phyloP scores from a whole-genome alignment of 2,888 invertebrate species.

The Pachymerium ferrugineum region DNA sequence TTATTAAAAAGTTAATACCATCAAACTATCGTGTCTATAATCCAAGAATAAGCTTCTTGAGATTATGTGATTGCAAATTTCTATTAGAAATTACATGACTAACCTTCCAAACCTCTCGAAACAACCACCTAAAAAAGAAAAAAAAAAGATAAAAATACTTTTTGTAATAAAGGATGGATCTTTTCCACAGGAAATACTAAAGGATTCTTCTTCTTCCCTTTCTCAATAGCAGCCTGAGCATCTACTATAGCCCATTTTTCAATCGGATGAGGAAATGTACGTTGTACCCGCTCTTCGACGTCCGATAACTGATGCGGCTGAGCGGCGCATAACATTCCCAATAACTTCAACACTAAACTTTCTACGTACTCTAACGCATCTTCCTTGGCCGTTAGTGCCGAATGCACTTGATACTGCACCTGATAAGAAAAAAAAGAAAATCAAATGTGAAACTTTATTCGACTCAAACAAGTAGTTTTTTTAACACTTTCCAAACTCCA shows the following conservation, averaged over 20 bases:
- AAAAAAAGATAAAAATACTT: conserved; percentile 50
- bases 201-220: conserved; percentile 58
- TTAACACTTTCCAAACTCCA: no score
- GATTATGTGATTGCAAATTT: no score
- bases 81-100: no score
- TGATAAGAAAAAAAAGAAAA: conserved; percentile 46
- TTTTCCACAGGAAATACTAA: conserved; percentile 78
- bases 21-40: no score
- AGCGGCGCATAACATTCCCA: conserved; percentile 75
- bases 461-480: background rate
- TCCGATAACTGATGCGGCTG: conserved; percentile 60
- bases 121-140: background rate
- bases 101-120: background rate
- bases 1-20: no score
- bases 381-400: conserved; percentile 74
- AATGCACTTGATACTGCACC: conserved; percentile 87
- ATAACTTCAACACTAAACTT: conserved; percentile 75
- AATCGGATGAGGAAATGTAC: conserved; percentile 90
- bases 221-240: conserved; percentile 75
- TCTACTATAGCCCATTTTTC: conserved; percentile 89
- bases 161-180: conserved; percentile 79
- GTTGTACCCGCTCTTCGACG: conserved; percentile 85
- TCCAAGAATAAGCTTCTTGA: no score
- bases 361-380: conserved; percentile 91
- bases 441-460: background rate